Evolutionary conservation across 1,140 invertebrate genomes (phyloP), one percentile per base, ranked within the genome.

Genomic region (Tetraneura akinire): DNA sequence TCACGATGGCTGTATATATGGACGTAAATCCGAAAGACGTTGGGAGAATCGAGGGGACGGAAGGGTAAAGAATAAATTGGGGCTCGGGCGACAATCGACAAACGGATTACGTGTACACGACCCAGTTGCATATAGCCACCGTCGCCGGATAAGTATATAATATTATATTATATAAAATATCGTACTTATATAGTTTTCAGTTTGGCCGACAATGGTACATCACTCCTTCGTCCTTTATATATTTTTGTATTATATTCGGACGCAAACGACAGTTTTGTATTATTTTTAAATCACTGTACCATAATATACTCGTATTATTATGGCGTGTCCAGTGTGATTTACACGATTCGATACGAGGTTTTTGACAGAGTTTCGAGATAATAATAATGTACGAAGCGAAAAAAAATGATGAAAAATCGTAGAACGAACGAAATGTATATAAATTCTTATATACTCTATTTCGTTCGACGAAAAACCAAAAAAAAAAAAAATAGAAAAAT

Each of bases 61-160:
- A 23, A 29, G 71, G 71, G 26, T 21, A 10, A n/a, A 55, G 51
- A 74, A 74, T 55, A 74, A 74, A 74, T 74, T 53, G 51, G 51
- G 26, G 16, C 29, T 32, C 18, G 29, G 49, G 51, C 49, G 71
- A 74, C 71, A 37, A 71, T 71, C 45, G 68, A 8, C 49, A 23
- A 73, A 73, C 71, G 71, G 71, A 74, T 74, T 74, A 55, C 29
- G 23, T n/a, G 71, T 4, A 21, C 62, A 21, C 62, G 32, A 60
- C 55, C 55, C 55, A 26, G 55, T 16, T 9, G 62, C n/a, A n/a
- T n/a, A n/a, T 60, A 62, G 32, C 32, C 32, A 23, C 42, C 49
- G 70, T 45, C 23, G 70, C 70, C 47, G 23, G 66, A 64, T 64
- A 37, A 32, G 60, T 60, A 60, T 37, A 37, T 37, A 8, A 37